phyloP scores from a whole-genome alignment of 2,888 invertebrate species.

The Empis livida region DNA sequence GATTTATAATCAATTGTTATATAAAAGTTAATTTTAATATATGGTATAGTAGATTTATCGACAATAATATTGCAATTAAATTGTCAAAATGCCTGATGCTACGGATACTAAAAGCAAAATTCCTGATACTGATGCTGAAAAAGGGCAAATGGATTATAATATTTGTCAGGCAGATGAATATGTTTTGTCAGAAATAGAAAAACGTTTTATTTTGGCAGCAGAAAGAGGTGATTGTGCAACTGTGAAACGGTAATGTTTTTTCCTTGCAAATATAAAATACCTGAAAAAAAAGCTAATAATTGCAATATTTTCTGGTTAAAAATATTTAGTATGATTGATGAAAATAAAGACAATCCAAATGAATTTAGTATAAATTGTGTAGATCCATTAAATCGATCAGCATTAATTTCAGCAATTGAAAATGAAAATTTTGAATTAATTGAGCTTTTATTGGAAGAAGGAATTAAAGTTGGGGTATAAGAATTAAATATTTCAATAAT shows the following conservation, averaged over 20 bases:
- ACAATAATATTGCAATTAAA: slow-evolving; percentile 1
- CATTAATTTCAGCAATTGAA: slow-evolving; percentile 88
- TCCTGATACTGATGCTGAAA: slow-evolving; percentile 20
- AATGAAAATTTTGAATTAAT: slow-evolving; percentile 95
- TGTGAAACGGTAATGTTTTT: slow-evolving; percentile 60
- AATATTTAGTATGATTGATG: slow-evolving; percentile 46
- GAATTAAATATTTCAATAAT: too few species aligned
- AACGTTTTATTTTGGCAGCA: slow-evolving; percentile 77
- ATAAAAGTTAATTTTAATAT: not conserved
- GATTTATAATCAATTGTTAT: too few species aligned
- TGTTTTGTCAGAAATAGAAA: slow-evolving; percentile 65
- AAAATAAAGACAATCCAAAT: slow-evolving; percentile 49
- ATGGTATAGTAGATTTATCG: not conserved
- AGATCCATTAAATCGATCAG: slow-evolving; percentile 88
- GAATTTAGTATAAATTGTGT: slow-evolving; percentile 86
- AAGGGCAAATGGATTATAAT: slow-evolving; percentile 21
- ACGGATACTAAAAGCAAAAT: too few species aligned
- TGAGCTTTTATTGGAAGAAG: slow-evolving; percentile 61
- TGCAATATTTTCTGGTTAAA: not conserved
- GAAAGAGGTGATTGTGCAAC: slow-evolving; percentile 89
- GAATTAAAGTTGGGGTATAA: slow-evolving; percentile 68
- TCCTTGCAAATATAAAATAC: too few species aligned
- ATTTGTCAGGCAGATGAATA: slow-evolving; percentile 41
- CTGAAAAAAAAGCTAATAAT: too few species aligned
- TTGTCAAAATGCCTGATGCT: slow-evolving; percentile 8